These are phyloP conservation scores for Cyclargus thomasi DNA, from an alignment of 1,140 invertebrate genomes.

Conservation along the genomic window DNA sequence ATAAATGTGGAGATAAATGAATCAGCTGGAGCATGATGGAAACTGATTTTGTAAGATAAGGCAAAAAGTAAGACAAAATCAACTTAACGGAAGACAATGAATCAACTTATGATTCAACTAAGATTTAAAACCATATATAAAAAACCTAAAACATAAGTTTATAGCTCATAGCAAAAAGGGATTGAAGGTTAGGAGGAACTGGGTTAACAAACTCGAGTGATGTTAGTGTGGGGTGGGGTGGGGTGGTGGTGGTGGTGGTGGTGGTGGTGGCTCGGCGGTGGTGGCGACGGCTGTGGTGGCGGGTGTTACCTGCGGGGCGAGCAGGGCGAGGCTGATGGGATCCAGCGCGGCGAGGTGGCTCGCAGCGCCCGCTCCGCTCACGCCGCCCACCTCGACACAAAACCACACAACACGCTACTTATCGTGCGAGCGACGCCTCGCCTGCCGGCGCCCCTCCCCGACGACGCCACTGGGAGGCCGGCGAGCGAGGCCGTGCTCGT, in stretches of 20 bases:
- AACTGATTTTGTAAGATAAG: too few relatives aligned
- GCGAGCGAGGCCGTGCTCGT: constrained; percentile 51
- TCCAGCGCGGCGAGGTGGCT: constrained; percentile 67
- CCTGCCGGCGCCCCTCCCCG: too few relatives aligned
- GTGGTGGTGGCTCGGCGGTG: constrained; percentile 22
- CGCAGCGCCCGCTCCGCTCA: constrained; percentile 66
- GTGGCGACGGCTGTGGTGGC: constrained; percentile 34
- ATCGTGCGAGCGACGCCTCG: constrained; percentile 53
- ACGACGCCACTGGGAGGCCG: constrained; percentile 33
- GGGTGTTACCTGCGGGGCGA: constrained; percentile 69
- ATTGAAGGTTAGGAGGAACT: constrained; percentile 2
- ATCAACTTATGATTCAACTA: too few relatives aligned
- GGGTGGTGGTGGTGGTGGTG: constrained; percentile 12
- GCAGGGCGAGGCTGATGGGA: constrained; percentile 68
- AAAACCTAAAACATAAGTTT: too few relatives aligned
- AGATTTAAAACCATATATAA: too few relatives aligned
- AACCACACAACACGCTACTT: constrained; percentile 73
- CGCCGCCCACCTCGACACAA: constrained; percentile 73
- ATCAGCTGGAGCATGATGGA: too few relatives aligned
- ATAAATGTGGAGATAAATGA: not conserved
- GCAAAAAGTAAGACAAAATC: too few relatives aligned
- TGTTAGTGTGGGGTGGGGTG: constrained; percentile 21
- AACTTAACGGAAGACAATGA: too few relatives aligned
- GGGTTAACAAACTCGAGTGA: constrained; percentile 5
- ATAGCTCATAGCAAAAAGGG: too few relatives aligned